Percentiles rank a stretch among this genome's conserved stretches.
Conservation (phyloP, 2,797 vertebrate genomes). For the Smutsia gigantea region DNA sequence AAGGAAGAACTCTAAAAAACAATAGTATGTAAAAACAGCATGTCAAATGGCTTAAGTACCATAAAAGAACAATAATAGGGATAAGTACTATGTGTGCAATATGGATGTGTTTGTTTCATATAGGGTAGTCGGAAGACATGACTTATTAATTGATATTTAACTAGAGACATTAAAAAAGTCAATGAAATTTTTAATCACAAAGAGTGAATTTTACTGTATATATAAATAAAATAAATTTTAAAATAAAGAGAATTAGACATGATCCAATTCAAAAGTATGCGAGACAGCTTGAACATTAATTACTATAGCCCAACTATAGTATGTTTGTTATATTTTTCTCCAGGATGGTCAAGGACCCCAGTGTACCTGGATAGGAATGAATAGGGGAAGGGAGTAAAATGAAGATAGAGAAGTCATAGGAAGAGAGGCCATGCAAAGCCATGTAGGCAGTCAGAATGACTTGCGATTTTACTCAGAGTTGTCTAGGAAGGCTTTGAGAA, state of each 20-base stretch:
- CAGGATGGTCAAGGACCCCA: background rate
- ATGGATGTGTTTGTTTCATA: background rate
- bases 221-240: background rate
- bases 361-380: background rate
- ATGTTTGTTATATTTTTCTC: background rate
- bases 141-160: background rate
- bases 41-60: background rate
- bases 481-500: background rate
- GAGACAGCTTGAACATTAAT: background rate
- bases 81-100: background rate
- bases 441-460: background rate
- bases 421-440: background rate
- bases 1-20: background rate
- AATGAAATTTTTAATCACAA: background rate
- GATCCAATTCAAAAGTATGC: background rate
- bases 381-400: background rate
- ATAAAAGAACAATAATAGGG: background rate
- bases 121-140: background rate
- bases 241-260: background rate
- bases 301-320: background rate
- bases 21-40: background rate
- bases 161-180: background rate
- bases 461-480: background rate
- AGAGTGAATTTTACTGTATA: background rate
- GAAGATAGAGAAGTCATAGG: background rate